Evolutionary conservation across 2,797 vertebrate species (phyloP), one percentile per base, ranked within the genome.

Genomic region (Pangasius sanitwongsei): DNA sequence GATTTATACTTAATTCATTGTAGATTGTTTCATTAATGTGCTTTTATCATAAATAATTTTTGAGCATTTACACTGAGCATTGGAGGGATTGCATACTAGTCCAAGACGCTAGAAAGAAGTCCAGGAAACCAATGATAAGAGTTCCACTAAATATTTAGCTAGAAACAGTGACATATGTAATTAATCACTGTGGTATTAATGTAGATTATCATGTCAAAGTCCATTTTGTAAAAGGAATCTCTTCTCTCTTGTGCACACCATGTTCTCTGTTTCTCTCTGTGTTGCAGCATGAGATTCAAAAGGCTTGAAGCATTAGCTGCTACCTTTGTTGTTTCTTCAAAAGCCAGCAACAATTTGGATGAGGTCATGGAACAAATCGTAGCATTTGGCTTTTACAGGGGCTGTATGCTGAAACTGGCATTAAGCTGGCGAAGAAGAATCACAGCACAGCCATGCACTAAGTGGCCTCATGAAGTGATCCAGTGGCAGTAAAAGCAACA

Each of bases 291-390:
- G 37, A 65, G n/a, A 63, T 53, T 28, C 61, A 59, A 85, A 65
- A 37, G 63, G 48, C 48, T 70, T 55, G 31, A 70, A 72, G 18
- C 2, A 85, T 72, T 55, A 70, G 50, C 41, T 67, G 28, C 63
- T 85, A 65, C 74, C 34, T 84, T 28, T 83, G 81, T 67, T 61
- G 53, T 70, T 83, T 65, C 50, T 55, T 53, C n/a, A 85, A 0
- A 85, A 53, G 48, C 70, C 69, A 82, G 23, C 53, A 87, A 90
- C 82, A 83, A 72, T 89, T 84, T 70, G 31, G 59, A 85, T 92
- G 87, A 90, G 83, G 48, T 89, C 82, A 91, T 90, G 80, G 89
- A 91, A 90, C 44, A 75, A 89, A 90, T 74, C 74, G 20, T 78
- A 37, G 81, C n/a, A 55, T 90, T 86, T 20, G 0, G 85, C 55